Evolutionary conservation across 2,797 vertebrate genomes (phyloP), one percentile per base, ranked within the genome.

Genomic region (Gobio occitaniae): DNA sequence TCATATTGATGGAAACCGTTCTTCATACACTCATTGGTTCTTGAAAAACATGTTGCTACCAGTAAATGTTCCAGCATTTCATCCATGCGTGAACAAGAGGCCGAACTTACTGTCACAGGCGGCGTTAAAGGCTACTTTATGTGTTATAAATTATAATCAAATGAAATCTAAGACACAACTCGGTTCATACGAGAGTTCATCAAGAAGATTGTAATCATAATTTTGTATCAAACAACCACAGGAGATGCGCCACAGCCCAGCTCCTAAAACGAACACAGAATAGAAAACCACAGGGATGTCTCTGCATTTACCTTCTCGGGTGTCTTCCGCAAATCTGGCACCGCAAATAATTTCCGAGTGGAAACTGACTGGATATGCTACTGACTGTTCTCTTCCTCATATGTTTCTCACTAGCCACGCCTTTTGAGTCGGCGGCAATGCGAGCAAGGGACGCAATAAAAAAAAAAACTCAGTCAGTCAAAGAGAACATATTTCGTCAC

Each of bases 311-410:
- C 77, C 77, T 78, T 63, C 6, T 29, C 11, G 19, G 44, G 8
- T 29, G 17, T 50, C 44, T 68, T 80, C 61, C 11, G 25, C 78
- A 68, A 66, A 80, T 66, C 78, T 66, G 25, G 25, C 44, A 36
- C 25, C 29, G 44, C 29, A 68, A 68, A 50, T 50, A n/a, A 76
- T 56, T 76, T 36, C 59, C 41, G 63, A 36, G 29, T 17, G 13
- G 17, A 77, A 47, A 47, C 21, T 47, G 12, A 15, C 19, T 59
- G 52, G 32, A 77, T 59, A 56, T 38, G 52, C 11, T 15, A 6
- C 21, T 41, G 15, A 8, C 56, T 47, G 76, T 29, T 63, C 21
- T 63, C 76, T 78, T 63, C 76, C 76, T 78, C 56, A 1, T 38
- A 36, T 78, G 13, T 63, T 63, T 47, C 38, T 47, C 54, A 1